Base-by-base conservation (phyloP, 2,888 invertebrate species). In the Pollenia labialis region DNA sequence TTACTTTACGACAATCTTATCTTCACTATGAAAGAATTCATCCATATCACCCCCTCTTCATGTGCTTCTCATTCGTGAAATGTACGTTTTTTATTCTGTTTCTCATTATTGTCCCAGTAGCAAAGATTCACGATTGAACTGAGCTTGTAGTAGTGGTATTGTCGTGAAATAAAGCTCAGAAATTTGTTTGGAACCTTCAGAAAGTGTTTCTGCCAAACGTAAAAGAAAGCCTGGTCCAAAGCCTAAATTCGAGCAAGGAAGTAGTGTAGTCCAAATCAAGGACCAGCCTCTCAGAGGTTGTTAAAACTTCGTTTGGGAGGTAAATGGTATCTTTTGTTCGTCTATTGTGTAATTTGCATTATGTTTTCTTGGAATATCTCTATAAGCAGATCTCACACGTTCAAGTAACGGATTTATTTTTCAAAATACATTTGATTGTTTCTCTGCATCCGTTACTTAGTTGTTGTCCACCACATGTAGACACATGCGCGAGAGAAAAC, bases 1-100 rank as follows among this genome's bases (percentile, higher is more conserved):
- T 44, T 81, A 64, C 40, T 85, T 74, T 10, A 80, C 72, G 42
- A 83, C 75, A 75, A 83, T 58, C 48, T 77, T 62, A 46, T 72
- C 62, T 60, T 84, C 68, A 64, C 64, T 52, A 44, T 50, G 69
- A 64, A 66, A 75, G 4, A 81, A 68, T 66, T 79, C 54, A 18
- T 81, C 77, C 68, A 77, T 64, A 46, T 71, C 87, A 48, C 64
- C 79, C 18, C 80, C 81, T 60, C n/a, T 81, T 81, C 60, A 81
- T 69, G 0, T 72, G 60, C 23, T 79, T 80, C 40, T 72, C 72
- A 80, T 76, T 81, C 46, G n/a, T n/a, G n/a, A n/a, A n/a, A n/a
- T n/a, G n/a, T n/a, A n/a, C n/a, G n/a, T n/a, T n/a, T n/a, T n/a
- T 76, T 62, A 76, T 62, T 52, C 52, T 48, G 4, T 76, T 82